Conservation (phyloP, 2,797 vertebrate genomes). For the Ciconia nigra region DNA sequence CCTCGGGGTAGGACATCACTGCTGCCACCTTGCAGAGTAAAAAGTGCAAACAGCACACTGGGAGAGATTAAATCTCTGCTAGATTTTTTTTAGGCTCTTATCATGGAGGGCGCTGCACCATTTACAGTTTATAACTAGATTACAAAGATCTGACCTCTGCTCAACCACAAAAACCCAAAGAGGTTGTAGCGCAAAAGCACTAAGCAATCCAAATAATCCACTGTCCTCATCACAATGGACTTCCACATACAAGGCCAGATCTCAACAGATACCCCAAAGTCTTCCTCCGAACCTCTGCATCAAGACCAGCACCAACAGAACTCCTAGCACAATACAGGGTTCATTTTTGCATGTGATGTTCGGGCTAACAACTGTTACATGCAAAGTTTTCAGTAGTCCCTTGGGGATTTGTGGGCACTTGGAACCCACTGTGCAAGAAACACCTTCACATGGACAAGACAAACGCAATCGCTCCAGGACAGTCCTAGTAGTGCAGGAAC, state of each 20-base stretch:
- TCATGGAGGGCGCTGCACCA: rapidly evolving
- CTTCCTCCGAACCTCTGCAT: background rate
- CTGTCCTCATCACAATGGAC: background rate
- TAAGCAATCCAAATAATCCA: background rate
- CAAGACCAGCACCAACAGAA: background rate
- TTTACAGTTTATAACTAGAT: background rate
- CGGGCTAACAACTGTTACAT: rapidly evolving
- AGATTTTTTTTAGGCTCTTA: background rate
- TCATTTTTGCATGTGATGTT: background rate
- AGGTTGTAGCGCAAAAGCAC: background rate
- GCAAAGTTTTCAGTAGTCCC: background rate
- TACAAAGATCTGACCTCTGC: background rate
- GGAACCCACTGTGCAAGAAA: background rate
- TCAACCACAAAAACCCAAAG: background rate
- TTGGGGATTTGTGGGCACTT: background rate
- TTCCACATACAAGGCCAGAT: background rate
- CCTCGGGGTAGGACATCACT: background rate
- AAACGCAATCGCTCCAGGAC: rapidly evolving
- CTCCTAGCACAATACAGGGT: rapidly evolving
- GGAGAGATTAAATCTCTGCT: background rate
- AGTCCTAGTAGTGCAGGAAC: background rate
- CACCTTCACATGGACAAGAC: background rate
- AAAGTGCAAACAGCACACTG: background rate
- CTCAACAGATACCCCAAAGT: background rate
- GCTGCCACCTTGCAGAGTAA: background rate